A percentile compares a stretch with the other conserved stretches of the same genome.
These are phyloP conservation scores for Protomyctophum bolini DNA, from an alignment of 2,113 vertebrate species.

Conservation along the genomic window DNA sequence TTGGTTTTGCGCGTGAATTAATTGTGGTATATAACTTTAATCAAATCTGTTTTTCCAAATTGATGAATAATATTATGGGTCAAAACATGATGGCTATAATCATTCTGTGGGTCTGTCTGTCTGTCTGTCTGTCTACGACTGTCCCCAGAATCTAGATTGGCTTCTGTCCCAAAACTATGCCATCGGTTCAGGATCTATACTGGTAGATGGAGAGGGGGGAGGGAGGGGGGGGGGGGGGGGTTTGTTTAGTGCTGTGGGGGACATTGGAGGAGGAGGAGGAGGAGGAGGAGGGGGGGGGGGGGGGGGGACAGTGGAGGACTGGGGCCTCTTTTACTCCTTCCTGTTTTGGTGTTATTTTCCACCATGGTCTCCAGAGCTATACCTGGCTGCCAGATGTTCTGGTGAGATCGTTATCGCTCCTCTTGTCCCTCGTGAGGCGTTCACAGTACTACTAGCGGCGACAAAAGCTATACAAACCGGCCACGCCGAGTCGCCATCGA, in stretches of 20 bases:
- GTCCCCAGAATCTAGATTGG: no score
- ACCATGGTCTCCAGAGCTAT: conserved; percentile 48
- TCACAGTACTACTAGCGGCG: not conserved
- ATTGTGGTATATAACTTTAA: no score
- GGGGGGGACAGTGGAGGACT: conserved; percentile 35
- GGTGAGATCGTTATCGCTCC: conserved; percentile 31
- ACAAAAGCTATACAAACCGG: no score
- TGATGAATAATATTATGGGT: no score
- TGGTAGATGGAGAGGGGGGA: no score
- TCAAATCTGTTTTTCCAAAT: no score
- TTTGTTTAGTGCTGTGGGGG: conserved; percentile 29
- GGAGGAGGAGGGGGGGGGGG: conserved; percentile 19
- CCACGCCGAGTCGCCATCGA: no score
- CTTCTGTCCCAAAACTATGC: no score
- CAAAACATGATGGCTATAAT: no score
- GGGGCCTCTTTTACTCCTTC: conserved; percentile 27
- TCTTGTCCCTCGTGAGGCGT: conserved; percentile 19
- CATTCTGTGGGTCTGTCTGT: no score
- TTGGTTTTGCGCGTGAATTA: no score
- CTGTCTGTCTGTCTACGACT: no score
- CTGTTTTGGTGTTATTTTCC: conserved; percentile 46
- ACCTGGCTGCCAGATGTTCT: conserved; percentile 62
- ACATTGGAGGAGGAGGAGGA: conserved; percentile 9
- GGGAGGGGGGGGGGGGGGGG: conserved; percentile 28
- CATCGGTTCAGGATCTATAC: not conserved